Evolutionary conservation across 2,888 invertebrate species (phyloP), one percentile per base, ranked within the genome.

Genomic region (Acrobeloides nanus): DNA sequence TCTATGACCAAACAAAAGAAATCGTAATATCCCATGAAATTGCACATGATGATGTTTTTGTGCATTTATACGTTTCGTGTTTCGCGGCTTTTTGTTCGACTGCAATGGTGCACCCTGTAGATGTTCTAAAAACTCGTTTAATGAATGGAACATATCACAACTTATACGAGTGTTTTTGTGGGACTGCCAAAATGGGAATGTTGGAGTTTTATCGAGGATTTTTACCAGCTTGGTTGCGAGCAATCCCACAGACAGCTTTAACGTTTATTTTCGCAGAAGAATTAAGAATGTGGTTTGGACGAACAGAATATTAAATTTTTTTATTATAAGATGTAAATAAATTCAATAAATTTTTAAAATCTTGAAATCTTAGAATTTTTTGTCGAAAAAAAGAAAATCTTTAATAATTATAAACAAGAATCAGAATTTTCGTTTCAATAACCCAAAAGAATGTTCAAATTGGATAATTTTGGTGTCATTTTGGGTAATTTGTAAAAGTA

Each of bases 71-170:
- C 32, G 53, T 66, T 39, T 64, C 65, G 8, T 60, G 65, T 47
- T 49, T 51, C 32, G 69, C 69, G 31, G 89, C 89, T 51, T 86
- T 82, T 29, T 83, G 88, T 57, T 90, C 90, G 2, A 90, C 90
- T 37, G 84, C 87, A 24, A 76, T 97, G 65, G 95, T 93, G 0
- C 93, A 93, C 77, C 97, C 95, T 1, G 80, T 97, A 57, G 64
- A 66, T 46, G n/a, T 97, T 8, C 79, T 97, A 57, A 97, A 97
- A 77, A 97, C 97, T 1, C 81, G 95, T 61, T 84, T 89, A 51
- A 97, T 97, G 95, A 97, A 95, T 76, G 89, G 93, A 3, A 84
- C 84, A 65, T 87, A 89, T 1, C 92, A 90, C 23, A 87, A 89
- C 78, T 88, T 85, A 70, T 63, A 64, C 48, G 81, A 83, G 51